Evolutionary conservation across 2,797 vertebrate species (phyloP).

Genomic region (Notolabrus celidotus): DNA sequence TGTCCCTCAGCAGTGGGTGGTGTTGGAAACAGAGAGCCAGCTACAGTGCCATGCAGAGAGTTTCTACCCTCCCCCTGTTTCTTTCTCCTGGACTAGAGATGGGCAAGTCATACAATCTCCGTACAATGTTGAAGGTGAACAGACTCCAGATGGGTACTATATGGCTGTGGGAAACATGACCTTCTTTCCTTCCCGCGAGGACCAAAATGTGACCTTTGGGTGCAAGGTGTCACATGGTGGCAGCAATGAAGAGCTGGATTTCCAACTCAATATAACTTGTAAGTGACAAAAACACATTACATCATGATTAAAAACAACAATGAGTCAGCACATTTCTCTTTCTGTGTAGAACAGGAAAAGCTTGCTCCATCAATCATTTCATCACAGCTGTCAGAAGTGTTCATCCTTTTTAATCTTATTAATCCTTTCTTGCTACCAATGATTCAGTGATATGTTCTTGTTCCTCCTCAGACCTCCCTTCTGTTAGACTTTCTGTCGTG

Average conservation of each 20-base stretch:
- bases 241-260: slow-evolving; percentile 57
- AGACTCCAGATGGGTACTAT: slow-evolving; percentile 72
- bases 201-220: slow-evolving; percentile 80
- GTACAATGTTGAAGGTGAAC: slow-evolving; percentile 54
- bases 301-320: neutral
- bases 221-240: slow-evolving; percentile 79
- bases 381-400: neutral
- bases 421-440: neutral
- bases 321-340: neutral
- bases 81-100: slow-evolving; percentile 81
- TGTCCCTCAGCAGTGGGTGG: slow-evolving; percentile 73
- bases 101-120: slow-evolving; percentile 60
- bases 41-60: slow-evolving; percentile 76
- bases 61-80: slow-evolving; percentile 81
- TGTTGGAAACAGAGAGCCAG: slow-evolving; percentile 68
- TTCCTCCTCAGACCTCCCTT: slow-evolving; percentile 71
- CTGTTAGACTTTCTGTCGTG: slow-evolving; percentile 70
- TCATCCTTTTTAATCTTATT: neutral
- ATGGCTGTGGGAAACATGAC: slow-evolving; percentile 72
- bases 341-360: neutral
- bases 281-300: slow-evolving; percentile 47
- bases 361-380: neutral
- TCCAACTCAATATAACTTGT: slow-evolving; percentile 80
- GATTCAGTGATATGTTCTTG: neutral
- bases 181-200: slow-evolving; percentile 68